Conservation (phyloP, 2,888 invertebrate species). For the Chymomyza fuscimana region DNA sequence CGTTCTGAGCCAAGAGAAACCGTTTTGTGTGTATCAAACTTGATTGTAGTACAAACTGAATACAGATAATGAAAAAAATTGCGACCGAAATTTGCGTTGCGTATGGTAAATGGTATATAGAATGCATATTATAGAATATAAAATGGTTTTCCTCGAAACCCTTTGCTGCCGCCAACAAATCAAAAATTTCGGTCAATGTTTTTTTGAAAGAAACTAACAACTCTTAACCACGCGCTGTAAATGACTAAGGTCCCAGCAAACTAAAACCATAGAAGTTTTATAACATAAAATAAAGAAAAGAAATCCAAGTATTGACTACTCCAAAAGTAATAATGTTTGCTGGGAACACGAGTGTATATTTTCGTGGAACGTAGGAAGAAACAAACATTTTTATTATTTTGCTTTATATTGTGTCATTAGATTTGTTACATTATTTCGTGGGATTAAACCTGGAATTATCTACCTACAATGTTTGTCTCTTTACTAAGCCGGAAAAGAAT, state of each 20-base stretch:
- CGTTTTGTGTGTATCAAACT: slow-evolving; percentile 73
- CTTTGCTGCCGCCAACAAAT: slow-evolving; percentile 26
- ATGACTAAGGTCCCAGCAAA: slow-evolving; percentile 43
- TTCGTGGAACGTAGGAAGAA: slow-evolving; percentile 63
- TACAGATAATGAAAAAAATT: slow-evolving; percentile 60
- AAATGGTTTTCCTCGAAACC: slow-evolving; percentile 6
- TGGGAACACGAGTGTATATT: slow-evolving; percentile 58
- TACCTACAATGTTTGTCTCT: slow-evolving; percentile 68
- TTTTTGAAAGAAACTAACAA: slow-evolving; percentile 40
- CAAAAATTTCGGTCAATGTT: slow-evolving; percentile 76
- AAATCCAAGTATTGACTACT: slow-evolving; percentile 6
- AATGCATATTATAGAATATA: neutral
- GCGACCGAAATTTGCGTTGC: slow-evolving; percentile 72
- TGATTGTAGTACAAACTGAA: slow-evolving; percentile 46
- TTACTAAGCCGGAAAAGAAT: slow-evolving; percentile 51
- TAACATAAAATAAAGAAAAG: neutral
- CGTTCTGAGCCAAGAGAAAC: slow-evolving; percentile 35
- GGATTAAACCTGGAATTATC: slow-evolving; percentile 57
- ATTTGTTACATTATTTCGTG: slow-evolving; percentile 40
- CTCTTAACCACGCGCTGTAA: slow-evolving; percentile 42
- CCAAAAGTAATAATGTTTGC: slow-evolving; percentile 51
- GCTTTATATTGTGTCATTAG: slow-evolving; percentile 44
- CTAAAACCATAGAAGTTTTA: slow-evolving; percentile 12
- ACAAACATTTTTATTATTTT: slow-evolving; percentile 64
- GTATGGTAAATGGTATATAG: slow-evolving; percentile 37